Evolutionary conservation across 2,113 vertebrate species (phyloP).

Genomic region (Pangasianodon gigas): DNA sequence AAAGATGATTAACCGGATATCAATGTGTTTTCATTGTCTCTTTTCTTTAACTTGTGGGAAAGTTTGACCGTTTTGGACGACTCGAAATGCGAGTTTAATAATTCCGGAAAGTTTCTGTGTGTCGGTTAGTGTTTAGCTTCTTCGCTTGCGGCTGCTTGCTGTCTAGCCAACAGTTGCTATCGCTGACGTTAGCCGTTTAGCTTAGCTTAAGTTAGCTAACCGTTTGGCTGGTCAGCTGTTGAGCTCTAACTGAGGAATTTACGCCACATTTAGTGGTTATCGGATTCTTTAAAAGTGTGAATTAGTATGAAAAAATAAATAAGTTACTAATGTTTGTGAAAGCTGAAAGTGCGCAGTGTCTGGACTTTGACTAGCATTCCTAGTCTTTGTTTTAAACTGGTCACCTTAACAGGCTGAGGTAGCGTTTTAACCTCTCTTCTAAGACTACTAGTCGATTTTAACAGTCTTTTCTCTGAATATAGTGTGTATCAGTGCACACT

Average conservation of each 20-base stretch:
- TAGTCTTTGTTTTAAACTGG: constrained; percentile 1
- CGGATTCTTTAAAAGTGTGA: background rate
- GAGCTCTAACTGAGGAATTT: background rate
- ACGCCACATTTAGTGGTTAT: background rate
- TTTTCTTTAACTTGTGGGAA: background rate
- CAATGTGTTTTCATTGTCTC: background rate
- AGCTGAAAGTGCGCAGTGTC: background rate
- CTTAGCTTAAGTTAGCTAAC: background rate
- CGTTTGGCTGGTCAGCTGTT: background rate
- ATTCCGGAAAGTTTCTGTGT: background rate
- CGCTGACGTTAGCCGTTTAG: constrained; percentile 15
- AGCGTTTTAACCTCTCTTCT: background rate
- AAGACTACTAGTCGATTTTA: background rate
- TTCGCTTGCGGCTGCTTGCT: background rate
- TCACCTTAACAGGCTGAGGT: background rate
- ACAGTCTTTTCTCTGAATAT: background rate
- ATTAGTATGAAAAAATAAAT: background rate
- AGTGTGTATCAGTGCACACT: background rate
- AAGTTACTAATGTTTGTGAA: background rate
- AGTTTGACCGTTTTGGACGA: background rate
- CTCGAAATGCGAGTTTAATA: background rate
- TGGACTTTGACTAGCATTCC: background rate
- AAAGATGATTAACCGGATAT: background rate
- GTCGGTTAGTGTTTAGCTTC: background rate
- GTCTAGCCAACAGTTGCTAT: constrained; percentile 25